Conservation (phyloP, 2,113 vertebrate species). For the Sapajus apella region DNA sequence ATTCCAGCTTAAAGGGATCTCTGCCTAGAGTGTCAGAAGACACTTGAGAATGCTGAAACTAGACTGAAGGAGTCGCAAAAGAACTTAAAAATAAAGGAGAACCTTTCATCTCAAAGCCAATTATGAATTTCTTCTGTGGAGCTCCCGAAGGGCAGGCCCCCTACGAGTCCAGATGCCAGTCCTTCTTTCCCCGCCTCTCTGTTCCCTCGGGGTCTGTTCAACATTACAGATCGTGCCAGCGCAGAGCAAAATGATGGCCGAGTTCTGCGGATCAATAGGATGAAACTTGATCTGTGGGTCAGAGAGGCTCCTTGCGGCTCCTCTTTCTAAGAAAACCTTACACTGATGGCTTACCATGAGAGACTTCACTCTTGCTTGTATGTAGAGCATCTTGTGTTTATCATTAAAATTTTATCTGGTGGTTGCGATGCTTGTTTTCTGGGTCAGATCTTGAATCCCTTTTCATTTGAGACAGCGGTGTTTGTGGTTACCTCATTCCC, state of each 20-base stretch:
- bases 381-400: constrained; percentile 86
- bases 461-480: constrained; percentile 89
- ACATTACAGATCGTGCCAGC: constrained; percentile 59
- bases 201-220: constrained; percentile 53
- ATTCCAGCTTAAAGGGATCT: background rate
- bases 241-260: constrained; percentile 76
- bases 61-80: background rate
- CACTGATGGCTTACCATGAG: constrained; percentile 77
- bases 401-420: constrained; percentile 88
- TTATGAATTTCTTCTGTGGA: background rate
- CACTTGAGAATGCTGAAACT: background rate
- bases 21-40: background rate
- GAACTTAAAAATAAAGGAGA: background rate
- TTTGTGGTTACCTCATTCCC: constrained; percentile 91
- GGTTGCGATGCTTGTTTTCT: constrained; percentile 90
- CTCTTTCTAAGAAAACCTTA: constrained; percentile 76
- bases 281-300: constrained; percentile 80
- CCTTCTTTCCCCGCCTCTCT: background rate
- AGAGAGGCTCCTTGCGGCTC: constrained; percentile 76
- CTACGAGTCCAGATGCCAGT: background rate
- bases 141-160: background rate
- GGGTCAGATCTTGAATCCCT: constrained; percentile 88
- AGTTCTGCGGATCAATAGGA: constrained; percentile 80
- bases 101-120: background rate
- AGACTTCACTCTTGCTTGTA: constrained; percentile 80